Evolutionary conservation across 2,113 vertebrate genomes (phyloP).

Genomic region (Willisornis vidua): DNA sequence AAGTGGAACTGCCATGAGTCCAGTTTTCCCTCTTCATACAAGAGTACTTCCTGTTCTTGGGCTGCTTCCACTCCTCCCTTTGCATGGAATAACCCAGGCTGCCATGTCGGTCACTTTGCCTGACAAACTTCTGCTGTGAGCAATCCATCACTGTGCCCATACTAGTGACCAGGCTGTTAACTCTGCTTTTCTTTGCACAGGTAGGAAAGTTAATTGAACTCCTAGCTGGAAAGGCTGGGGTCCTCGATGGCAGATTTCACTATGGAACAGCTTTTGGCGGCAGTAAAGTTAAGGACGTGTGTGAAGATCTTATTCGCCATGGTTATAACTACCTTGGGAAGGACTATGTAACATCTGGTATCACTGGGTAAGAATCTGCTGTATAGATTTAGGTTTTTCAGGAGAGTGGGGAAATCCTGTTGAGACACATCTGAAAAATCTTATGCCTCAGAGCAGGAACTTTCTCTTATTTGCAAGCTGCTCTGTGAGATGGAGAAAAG

Average conservation of each 20-base stretch:
- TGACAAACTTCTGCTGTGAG: not conserved
- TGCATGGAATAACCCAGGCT: not conserved
- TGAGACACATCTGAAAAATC: constrained; percentile 5
- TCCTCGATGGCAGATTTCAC: constrained; percentile 93
- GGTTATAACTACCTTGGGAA: constrained; percentile 99
- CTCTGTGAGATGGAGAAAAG: not conserved
- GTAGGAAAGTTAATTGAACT: constrained; percentile 97
- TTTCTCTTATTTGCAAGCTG: not conserved
- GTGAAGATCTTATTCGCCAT: constrained; percentile 94
- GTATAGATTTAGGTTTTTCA: not conserved
- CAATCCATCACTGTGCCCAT: rapidly evolving
- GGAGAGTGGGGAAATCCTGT: not conserved
- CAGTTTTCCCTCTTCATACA: not conserved
- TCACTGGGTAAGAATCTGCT: constrained; percentile 88
- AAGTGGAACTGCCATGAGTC: not conserved
- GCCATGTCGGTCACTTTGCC: not conserved
- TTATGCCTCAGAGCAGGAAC: not conserved
- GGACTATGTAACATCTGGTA: constrained; percentile 97
- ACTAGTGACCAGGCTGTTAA: not conserved
- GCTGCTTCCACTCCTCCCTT: not conserved
- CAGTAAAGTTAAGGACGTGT: constrained; percentile 98
- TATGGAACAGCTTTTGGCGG: constrained; percentile 97
- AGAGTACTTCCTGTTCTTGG: not conserved
- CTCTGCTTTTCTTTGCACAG: constrained; percentile 69
- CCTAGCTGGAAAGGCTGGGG: constrained; percentile 94